phyloP scores from a whole-genome alignment of 2,888 invertebrate species.

The Geophilus truncorum region DNA sequence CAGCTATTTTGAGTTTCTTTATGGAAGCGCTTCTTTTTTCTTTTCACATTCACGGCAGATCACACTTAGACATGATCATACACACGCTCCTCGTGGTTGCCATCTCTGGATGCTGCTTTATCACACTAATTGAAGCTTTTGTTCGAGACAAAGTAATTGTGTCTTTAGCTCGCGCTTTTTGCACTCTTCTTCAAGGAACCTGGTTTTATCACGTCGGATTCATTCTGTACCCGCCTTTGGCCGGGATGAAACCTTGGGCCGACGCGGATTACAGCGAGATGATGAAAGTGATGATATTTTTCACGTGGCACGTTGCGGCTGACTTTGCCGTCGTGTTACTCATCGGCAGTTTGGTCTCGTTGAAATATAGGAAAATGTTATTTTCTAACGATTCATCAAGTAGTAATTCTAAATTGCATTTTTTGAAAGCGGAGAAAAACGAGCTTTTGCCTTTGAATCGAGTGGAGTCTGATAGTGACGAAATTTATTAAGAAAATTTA shows the following conservation, averaged over 20 bases:
- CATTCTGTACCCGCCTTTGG: slow-evolving; percentile 51
- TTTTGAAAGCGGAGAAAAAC: neutral
- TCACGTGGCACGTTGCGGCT: slow-evolving; percentile 38
- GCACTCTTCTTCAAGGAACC: slow-evolving; percentile 53
- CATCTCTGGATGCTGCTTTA: slow-evolving; percentile 45
- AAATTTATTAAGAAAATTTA: too few relatives aligned
- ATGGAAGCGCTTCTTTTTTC: slow-evolving; percentile 52
- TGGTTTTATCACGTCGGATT: slow-evolving; percentile 55
- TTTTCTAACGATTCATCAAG: neutral
- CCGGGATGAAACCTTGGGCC: slow-evolving; percentile 46
- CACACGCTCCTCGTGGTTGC: slow-evolving; percentile 51
- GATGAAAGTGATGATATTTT: slow-evolving; percentile 50
- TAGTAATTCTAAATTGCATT: neutral
- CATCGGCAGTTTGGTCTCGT: slow-evolving; percentile 30
- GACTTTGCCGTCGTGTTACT: slow-evolving; percentile 32
- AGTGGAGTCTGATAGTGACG: too few relatives aligned
- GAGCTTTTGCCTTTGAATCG: neutral
- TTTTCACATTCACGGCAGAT: slow-evolving; percentile 52
- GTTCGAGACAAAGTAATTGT: slow-evolving; percentile 46
- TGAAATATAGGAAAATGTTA: neutral
- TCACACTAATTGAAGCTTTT: slow-evolving; percentile 47
- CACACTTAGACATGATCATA: slow-evolving; percentile 46
- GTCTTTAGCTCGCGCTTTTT: slow-evolving; percentile 48
- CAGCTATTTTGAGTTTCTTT: slow-evolving; percentile 47
- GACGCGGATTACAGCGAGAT: slow-evolving; percentile 47